Evolutionary conservation across 1,140 invertebrate genomes (phyloP).

Genomic region (Lysiphlebus fabarum): DNA sequence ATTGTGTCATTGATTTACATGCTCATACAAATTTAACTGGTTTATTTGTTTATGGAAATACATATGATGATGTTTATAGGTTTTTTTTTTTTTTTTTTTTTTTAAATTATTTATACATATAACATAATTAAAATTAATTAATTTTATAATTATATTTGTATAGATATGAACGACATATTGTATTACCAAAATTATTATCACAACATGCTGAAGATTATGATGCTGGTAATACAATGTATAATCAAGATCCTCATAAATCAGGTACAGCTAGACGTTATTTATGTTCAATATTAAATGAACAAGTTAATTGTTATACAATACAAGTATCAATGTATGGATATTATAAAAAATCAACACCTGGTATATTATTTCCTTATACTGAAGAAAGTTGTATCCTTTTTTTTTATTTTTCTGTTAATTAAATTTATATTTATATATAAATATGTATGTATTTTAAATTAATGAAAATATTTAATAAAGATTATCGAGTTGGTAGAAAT

Average conservation of each 20-base stretch:
- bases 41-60: constrained; percentile 93
- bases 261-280: constrained; percentile 83
- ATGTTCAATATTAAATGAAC: constrained; percentile 66
- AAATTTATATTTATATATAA: neutral
- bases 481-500: constrained; percentile 70
- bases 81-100: constrained; percentile 45
- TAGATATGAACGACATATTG: constrained; percentile 81
- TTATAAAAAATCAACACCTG: constrained; percentile 61
- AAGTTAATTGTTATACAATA: constrained; percentile 80
- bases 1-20: constrained; percentile 93
- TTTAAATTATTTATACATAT: neutral
- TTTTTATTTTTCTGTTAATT: neutral
- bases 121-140: neutral
- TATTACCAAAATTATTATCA: constrained; percentile 86
- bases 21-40: constrained; percentile 89
- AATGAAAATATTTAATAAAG: constrained; percentile 24
- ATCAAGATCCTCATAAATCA: constrained; percentile 78
- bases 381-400: constrained; percentile 90
- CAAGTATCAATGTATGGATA: constrained; percentile 86
- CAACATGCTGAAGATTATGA: constrained; percentile 82
- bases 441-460: constrained; percentile 2
- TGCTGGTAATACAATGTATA: constrained; percentile 80
- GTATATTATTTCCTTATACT: constrained; percentile 72
- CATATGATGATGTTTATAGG: constrained; percentile 91
- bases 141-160: too few relatives aligned